A percentile compares a stretch with the other conserved stretches of the same genome.
phyloP scores from a whole-genome alignment of 2,888 invertebrate species.

The Gnatocerus cornutus region DNA sequence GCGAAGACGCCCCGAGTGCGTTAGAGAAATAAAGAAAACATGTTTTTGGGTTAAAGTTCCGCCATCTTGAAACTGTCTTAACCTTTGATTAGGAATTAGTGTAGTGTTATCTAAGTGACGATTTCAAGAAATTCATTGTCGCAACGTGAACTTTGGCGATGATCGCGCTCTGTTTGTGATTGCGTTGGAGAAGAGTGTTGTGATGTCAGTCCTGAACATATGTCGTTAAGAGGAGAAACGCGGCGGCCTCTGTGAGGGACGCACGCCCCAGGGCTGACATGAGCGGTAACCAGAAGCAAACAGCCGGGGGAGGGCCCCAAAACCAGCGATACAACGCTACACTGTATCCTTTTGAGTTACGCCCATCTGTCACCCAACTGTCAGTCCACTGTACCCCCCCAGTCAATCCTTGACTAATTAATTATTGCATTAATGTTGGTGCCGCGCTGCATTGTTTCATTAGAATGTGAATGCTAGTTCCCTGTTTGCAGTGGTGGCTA shows the following conservation, averaged over 20 bases:
- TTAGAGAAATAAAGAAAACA: conserved; percentile 61
- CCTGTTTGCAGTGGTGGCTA: conserved; percentile 37
- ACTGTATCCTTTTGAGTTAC: conserved; percentile 76
- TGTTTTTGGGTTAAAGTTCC: conserved; percentile 70
- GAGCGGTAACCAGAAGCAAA: conserved; percentile 80
- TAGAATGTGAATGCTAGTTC: conserved; percentile 41
- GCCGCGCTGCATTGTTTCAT: conserved; percentile 36
- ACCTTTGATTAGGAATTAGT: conserved; percentile 69
- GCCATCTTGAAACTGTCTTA: conserved; percentile 72
- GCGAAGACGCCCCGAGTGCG: conserved; percentile 31
- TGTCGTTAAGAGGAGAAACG: conserved; percentile 66
- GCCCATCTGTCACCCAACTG: conserved; percentile 67
- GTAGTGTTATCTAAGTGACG: conserved; percentile 62
- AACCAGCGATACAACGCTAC: conserved; percentile 74
- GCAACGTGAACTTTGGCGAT: conserved; percentile 55
- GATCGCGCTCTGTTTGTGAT: conserved; percentile 17
- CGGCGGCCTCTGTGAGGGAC: conserved; percentile 77
- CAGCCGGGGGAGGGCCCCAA: conserved; percentile 76
- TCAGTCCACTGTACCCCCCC: conserved; percentile 16
- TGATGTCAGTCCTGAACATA: conserved; percentile 69
- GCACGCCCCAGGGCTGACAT: conserved; percentile 77
- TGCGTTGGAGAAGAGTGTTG: conserved; percentile 43
- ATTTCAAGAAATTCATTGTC: conserved; percentile 56
- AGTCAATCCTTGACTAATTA: conserved; percentile 55
- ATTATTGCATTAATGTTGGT: conserved; percentile 29